These are phyloP conservation scores for Leptodactylus fallax DNA, from an alignment of 2,797 vertebrate genomes.

Conservation along the genomic window DNA sequence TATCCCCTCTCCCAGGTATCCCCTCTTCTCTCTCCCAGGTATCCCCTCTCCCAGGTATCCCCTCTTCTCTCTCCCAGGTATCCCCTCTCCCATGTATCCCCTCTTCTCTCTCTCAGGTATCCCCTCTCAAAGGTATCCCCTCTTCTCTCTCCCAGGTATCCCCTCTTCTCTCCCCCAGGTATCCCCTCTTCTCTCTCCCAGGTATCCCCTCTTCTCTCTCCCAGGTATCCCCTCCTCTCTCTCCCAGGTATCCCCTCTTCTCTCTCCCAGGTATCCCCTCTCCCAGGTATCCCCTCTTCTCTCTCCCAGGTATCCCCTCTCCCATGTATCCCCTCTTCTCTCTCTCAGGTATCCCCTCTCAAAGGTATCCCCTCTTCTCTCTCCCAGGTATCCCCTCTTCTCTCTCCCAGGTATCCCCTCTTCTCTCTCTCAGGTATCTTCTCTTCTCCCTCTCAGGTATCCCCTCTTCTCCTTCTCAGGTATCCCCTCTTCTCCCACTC, in stretches of 20 bases:
- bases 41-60: background rate
- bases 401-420: background rate
- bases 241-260: background rate
- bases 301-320: too few relatives aligned
- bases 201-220: background rate
- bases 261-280: background rate
- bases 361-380: background rate
- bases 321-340: too few relatives aligned
- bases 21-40: background rate
- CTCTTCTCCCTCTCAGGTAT: background rate
- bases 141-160: background rate
- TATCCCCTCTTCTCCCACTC: background rate
- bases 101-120: too few relatives aligned
- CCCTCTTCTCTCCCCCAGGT: background rate
- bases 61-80: background rate
- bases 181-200: background rate
- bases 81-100: too few relatives aligned
- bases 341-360: background rate
- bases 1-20: background rate
- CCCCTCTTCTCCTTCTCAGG: background rate
- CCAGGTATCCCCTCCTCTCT: background rate
- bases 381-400: background rate
- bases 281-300: background rate
- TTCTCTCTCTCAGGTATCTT: background rate
- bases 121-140: background rate